Evolutionary conservation across 2,113 vertebrate species (phyloP), one percentile per base, ranked within the genome.

Genomic region (Tachysurus vachellii): DNA sequence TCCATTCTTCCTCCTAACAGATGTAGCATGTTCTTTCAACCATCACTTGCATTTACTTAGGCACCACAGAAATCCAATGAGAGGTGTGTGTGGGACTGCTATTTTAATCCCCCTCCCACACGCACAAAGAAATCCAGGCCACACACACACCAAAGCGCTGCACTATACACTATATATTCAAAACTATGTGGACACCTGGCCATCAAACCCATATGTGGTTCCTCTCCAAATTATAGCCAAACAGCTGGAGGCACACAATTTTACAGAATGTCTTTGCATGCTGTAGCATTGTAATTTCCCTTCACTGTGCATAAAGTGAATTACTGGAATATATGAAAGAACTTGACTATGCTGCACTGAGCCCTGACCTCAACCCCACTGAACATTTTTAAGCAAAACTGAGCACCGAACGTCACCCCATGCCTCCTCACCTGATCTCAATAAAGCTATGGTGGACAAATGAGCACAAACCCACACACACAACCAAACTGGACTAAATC

Each of bases 81-180:
- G 54, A 36, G 17, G 31, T 61, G 56, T 26, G 36, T 12, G 57
- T 61, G 56, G 28, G 31, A 57, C 54, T 80, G 50, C 56, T 80
- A 61, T 59, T 61, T 81, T 14, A 81, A 81, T 81, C 79, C 57
- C 21, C 42, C 56, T 81, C 19, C 79, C 56, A 21, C 54, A 17
- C 77, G 59, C 77, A 28, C 26, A 13, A 54, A 77, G 16, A 14
- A 77, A 77, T 77, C 75, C 50, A 77, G 75, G 75, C 26, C 75
- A 77, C 75, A 77, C 36, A 36, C 23, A 50, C 47, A 28, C 13
- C 75, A 53, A 13, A 28, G 54, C 26, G 2, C 26, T 28, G 47
- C 3, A 5, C 53, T 8, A 28, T 3, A 28, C 47, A 17, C 13
- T 17, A 6, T 17, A 4, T 17, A 8, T 7, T 53, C 13, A 77